phyloP scores from a whole-genome alignment of 1,140 invertebrate species.

The Aphelenchoides fujianensis region DNA sequence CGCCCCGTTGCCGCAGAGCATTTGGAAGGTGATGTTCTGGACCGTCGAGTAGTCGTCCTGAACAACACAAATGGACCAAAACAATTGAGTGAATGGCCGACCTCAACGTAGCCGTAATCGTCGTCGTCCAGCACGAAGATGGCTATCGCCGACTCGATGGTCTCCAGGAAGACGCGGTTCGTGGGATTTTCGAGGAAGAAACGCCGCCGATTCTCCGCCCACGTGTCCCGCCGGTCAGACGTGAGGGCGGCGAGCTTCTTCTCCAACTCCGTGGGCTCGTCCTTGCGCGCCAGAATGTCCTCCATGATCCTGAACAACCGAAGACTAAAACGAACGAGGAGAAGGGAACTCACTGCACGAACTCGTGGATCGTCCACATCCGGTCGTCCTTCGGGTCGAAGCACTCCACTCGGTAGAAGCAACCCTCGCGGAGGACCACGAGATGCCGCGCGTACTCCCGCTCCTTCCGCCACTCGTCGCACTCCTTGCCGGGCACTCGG shows the following conservation, averaged over 20 bases:
- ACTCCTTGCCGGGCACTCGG: neutral
- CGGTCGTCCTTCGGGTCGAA: neutral
- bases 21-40: conserved; percentile 6
- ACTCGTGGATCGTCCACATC: neutral
- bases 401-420: neutral
- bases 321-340: neutral
- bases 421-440: neutral
- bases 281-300: conserved; percentile 44
- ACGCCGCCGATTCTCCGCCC: conserved; percentile 43
- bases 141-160: conserved; percentile 46
- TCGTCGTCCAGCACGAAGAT: conserved; percentile 44
- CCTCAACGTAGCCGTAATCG: conserved; percentile 39
- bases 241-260: conserved; percentile 43
- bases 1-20: conserved; percentile 89
- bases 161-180: conserved; percentile 40
- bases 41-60: neutral
- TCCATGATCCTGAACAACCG: conserved; percentile 43
- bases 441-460: conserved; percentile 1
- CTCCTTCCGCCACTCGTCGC: neutral
- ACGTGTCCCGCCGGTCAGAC: conserved; percentile 39
- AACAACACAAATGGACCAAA: neutral
- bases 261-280: conserved; percentile 29
- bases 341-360: conserved; percentile 6
- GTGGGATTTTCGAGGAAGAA: conserved; percentile 45
- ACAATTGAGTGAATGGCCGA: too few relatives aligned